Evolutionary conservation across 2,888 invertebrate species (phyloP).

Genomic region (Mesochorus sp.): DNA sequence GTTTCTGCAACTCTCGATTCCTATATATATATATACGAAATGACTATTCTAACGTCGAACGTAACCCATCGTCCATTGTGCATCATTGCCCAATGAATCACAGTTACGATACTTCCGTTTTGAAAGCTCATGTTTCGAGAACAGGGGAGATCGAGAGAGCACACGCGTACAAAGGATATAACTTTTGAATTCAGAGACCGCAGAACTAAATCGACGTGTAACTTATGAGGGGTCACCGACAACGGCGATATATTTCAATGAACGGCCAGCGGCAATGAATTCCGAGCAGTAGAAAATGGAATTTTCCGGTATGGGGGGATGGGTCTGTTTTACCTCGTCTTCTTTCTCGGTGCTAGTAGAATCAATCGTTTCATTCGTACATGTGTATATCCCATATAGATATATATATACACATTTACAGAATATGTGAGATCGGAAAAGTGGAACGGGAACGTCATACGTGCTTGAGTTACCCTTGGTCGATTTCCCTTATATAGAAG

Average conservation of each 20-base stretch:
- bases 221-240: constrained; percentile 60
- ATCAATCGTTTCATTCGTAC: constrained; percentile 34
- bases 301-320: constrained; percentile 57
- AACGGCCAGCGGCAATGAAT: constrained; percentile 61
- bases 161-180: constrained; percentile 3
- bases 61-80: too few species aligned
- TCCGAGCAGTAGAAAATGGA: constrained; percentile 62
- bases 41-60: too few species aligned
- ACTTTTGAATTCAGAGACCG: constrained; percentile 56
- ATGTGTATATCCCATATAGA: constrained; percentile 6
- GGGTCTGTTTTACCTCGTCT: constrained; percentile 33
- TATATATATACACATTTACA: constrained; percentile 64
- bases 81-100: too few species aligned
- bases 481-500: constrained; percentile 73
- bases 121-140: constrained; percentile 4
- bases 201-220: constrained; percentile 59
- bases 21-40: too few species aligned
- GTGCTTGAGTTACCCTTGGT: constrained; percentile 75
- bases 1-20: too few species aligned
- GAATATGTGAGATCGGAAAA: constrained; percentile 67
- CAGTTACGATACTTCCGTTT: background rate
- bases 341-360: constrained; percentile 29
- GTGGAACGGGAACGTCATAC: constrained; percentile 72
- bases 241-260: constrained; percentile 60
- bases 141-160: background rate